A percentile compares a stretch with the other conserved stretches of the same genome.
These are phyloP conservation scores for Nomada fucata DNA, from an alignment of 2,888 invertebrate genomes.

Conservation along the genomic window DNA sequence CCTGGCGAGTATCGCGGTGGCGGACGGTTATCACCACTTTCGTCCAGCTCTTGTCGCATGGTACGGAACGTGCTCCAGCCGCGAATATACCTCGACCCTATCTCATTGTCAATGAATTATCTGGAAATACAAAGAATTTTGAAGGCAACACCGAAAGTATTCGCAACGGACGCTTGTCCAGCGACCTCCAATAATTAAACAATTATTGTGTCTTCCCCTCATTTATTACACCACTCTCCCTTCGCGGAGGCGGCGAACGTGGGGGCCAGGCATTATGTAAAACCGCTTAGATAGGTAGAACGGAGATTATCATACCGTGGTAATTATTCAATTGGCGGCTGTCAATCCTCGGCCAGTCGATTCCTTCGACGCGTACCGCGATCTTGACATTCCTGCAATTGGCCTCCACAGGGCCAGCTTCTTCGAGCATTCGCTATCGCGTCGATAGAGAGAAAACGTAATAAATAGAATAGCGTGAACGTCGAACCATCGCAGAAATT, in stretches of 20 bases:
- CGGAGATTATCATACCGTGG: constrained; percentile 72
- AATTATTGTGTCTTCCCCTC: constrained; percentile 53
- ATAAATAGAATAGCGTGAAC: background rate
- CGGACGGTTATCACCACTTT: constrained; percentile 32
- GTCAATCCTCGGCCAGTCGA: constrained; percentile 64
- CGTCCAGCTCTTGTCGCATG: background rate
- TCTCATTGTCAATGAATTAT: background rate
- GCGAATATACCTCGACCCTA: too few species aligned
- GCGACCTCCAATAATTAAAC: constrained; percentile 65
- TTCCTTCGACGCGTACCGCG: constrained; percentile 41
- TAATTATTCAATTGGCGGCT: constrained; percentile 78
- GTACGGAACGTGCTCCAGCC: background rate
- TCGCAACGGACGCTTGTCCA: background rate
- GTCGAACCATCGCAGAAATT: background rate
- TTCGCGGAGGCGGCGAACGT: constrained; percentile 1
- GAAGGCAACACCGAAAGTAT: background rate
- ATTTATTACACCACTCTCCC: constrained; percentile 45
- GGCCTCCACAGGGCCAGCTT: constrained; percentile 28
- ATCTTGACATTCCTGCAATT: constrained; percentile 70
- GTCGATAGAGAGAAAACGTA: background rate
- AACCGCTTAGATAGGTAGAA: constrained; percentile 62
- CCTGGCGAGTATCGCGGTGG: too few species aligned
- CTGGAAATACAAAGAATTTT: background rate
- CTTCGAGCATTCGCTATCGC: background rate
- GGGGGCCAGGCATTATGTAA: constrained; percentile 67